Base-by-base conservation (phyloP, 2,888 invertebrate species). In the Heteropelma amictum region DNA sequence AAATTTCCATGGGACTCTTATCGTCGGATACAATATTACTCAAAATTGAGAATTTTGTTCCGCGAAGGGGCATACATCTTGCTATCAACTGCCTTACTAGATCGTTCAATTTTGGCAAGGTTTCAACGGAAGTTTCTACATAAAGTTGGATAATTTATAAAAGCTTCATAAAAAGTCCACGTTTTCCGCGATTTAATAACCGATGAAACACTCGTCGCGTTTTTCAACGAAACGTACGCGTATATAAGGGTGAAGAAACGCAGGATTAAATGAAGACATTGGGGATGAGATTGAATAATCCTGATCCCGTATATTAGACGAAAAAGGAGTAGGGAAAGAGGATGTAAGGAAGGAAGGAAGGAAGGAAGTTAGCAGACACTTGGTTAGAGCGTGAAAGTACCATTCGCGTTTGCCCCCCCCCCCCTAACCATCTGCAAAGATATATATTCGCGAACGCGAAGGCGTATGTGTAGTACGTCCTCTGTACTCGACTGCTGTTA, bases 341-440 rank as follows among this genome's bases (percentile, higher is more conserved):
- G 67, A 61, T 54, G 61, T 61, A 7, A 47, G 47, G 47, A 47
- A 47, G 47, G 47, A 47, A 49, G 10, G 12, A 8, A 12, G 35
- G 35, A 4, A 35, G 35, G 35, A 35, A 42, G 17, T 14, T 69
- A 69, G 49, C 53, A 73, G 73, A 73, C 69, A 69, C 73, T 73
- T 73, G 69, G 73, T 69, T 75, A 65, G 47, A 56, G 54, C 26
- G 71, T 61, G 53, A 49, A 64, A 74, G 58, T 65, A 61, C 60
- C 65, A 53, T 33, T 28, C 47, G 38, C 64, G 42, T 56, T 33
- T 56, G 14, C 42, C 53, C 42, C 51, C 23, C 14, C 40, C 4
- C 12, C 8, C 7, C 8, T 19, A 4, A 8, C 7, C 12, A 10
- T 10, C 23, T 47, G 35, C 58, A 56, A 68, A 64, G 68, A 64